Evolutionary conservation across 2,113 vertebrate genomes (phyloP).

Genomic region (Geococcyx californianus): DNA sequence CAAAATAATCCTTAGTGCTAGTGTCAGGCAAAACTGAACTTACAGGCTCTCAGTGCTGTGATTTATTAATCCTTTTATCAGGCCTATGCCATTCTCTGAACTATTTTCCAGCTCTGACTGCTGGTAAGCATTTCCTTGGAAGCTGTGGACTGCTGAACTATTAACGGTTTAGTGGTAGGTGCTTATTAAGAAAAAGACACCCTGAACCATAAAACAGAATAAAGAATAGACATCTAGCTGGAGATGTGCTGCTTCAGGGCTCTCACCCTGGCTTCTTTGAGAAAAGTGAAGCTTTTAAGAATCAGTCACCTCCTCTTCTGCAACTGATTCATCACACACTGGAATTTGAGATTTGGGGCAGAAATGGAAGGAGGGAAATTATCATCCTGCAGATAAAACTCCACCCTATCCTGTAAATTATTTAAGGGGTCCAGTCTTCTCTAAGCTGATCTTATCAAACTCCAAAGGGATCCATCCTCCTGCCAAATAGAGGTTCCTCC

Average conservation of each 20-base stretch:
- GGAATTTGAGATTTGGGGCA: background rate
- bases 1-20: slow-evolving; percentile 15
- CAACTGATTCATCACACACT: background rate
- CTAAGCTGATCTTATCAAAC: background rate
- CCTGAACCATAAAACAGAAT: background rate
- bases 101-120: slow-evolving; percentile 6
- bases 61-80: slow-evolving; percentile 60
- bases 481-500: background rate
- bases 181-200: slow-evolving; percentile 1
- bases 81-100: background rate
- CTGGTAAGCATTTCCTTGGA: slow-evolving; percentile 8
- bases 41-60: background rate
- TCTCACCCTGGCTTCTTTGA: background rate
- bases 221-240: background rate
- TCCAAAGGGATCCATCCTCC: background rate
- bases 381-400: background rate
- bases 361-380: background rate
- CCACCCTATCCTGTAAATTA: background rate
- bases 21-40: slow-evolving; percentile 20
- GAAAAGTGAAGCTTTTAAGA: background rate
- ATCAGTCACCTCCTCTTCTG: background rate
- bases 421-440: background rate
- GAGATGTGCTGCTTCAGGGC: background rate
- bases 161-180: background rate
- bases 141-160: slow-evolving; percentile 7